Conservation (phyloP, 2,888 invertebrate genomes). For the Agrochola lychnidis region DNA sequence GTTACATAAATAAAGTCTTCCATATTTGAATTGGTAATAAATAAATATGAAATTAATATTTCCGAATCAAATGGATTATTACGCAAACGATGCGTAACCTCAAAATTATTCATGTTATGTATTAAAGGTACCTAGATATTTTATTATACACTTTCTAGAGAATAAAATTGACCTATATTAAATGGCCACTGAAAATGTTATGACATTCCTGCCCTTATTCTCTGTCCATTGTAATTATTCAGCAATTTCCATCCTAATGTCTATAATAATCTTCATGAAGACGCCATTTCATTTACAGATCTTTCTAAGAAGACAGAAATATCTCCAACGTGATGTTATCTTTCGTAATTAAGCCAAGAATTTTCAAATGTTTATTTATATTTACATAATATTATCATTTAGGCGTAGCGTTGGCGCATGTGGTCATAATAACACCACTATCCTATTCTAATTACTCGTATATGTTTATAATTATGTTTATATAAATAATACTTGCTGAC, state of each 20-base stretch:
- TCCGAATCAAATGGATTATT: background rate
- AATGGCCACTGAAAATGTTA: constrained; percentile 33
- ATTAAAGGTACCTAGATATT: background rate
- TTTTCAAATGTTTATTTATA: background rate
- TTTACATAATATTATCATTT: background rate
- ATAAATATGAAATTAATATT: background rate
- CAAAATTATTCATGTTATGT: background rate
- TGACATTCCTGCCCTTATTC: constrained; percentile 30
- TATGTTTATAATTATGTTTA: no score
- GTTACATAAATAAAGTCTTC: background rate
- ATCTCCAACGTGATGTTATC: constrained; percentile 2
- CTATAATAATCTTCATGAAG: constrained; percentile 36
- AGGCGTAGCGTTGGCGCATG: background rate
- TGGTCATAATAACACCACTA: no score
- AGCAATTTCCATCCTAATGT: constrained; percentile 52
- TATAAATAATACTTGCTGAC: no score
- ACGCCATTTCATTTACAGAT: constrained; percentile 29
- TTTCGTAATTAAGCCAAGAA: background rate
- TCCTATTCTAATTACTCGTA: no score
- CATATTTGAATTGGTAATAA: background rate
- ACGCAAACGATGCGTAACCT: background rate
- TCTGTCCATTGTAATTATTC: constrained; percentile 46
- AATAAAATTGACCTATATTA: constrained; percentile 23
- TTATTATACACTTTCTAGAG: background rate
- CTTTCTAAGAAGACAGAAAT: constrained; percentile 2